phyloP scores from a whole-genome alignment of 2,113 vertebrate genomes.

The Drymodes brunneopygia region DNA sequence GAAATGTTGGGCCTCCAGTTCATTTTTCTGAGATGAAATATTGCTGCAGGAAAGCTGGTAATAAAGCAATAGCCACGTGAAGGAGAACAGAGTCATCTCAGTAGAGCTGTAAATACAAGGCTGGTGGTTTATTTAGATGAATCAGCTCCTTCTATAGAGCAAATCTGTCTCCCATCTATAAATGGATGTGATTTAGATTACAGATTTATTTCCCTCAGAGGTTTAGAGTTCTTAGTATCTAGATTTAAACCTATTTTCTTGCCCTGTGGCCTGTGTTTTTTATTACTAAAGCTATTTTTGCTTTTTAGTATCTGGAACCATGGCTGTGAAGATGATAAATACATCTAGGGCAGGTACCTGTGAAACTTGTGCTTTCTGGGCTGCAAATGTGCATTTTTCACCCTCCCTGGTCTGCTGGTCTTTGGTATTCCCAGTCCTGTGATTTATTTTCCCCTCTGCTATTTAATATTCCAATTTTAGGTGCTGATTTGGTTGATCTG shows the following conservation, averaged over 20 bases:
- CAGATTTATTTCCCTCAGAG: slow-evolving; percentile 1
- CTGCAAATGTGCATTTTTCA: neutral
- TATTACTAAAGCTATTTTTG: neutral
- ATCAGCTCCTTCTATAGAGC: neutral
- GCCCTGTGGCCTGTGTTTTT: neutral
- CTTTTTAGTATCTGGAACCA: neutral
- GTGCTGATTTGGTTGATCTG: neutral
- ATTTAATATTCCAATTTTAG: neutral
- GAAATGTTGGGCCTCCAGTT: neutral
- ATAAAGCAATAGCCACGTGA: neutral
- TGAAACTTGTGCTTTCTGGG: neutral
- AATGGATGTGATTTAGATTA: neutral
- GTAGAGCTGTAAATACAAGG: neutral
- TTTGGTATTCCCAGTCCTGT: neutral
- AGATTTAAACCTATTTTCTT: slow-evolving; percentile 11
- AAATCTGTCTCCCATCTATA: neutral
- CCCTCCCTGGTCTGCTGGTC: neutral
- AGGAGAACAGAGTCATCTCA: neutral
- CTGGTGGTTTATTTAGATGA: slow-evolving; percentile 9
- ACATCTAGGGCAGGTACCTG: neutral
- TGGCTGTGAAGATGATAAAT: neutral
- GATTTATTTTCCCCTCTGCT: neutral
- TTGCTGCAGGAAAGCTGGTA: neutral
- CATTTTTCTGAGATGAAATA: neutral
- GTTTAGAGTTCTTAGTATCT: neutral